Conservation (phyloP, 2,113 vertebrate species). For the Diphyllodes magnificus region DNA sequence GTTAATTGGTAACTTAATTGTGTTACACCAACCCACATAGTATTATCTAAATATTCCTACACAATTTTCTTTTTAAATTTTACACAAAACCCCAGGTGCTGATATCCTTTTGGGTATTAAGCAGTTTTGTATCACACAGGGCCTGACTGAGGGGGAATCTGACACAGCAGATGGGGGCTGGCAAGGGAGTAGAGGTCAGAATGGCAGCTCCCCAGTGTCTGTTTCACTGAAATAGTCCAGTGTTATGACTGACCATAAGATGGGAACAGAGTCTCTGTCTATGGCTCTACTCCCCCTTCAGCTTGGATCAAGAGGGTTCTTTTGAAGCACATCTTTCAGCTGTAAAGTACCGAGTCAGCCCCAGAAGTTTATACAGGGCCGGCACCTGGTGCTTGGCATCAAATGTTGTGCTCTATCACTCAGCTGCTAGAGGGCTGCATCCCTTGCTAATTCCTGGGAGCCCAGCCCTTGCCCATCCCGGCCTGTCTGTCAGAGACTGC, state of each 20-base stretch:
- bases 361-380: background rate
- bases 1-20: background rate
- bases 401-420: background rate
- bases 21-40: background rate
- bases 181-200: background rate
- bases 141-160: background rate
- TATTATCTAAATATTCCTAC: background rate
- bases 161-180: background rate
- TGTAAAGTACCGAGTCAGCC: background rate
- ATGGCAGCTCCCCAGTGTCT: background rate
- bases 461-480: background rate
- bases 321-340: background rate
- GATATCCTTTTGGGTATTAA: background rate
- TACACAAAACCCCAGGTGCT: background rate
- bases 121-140: background rate
- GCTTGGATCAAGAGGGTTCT: background rate
- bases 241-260: background rate
- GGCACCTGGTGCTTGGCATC: fast-evolving
- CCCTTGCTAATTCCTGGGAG: background rate
- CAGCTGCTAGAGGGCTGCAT: background rate
- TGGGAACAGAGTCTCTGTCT: background rate
- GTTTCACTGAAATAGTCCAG: background rate
- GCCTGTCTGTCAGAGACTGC: background rate
- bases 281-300: background rate
- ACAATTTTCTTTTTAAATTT: background rate